A percentile compares a stretch with the other conserved stretches of the same genome.
Evolutionary conservation across 2,797 vertebrate species (phyloP).

Genomic region (Sternotherus odoratus): DNA sequence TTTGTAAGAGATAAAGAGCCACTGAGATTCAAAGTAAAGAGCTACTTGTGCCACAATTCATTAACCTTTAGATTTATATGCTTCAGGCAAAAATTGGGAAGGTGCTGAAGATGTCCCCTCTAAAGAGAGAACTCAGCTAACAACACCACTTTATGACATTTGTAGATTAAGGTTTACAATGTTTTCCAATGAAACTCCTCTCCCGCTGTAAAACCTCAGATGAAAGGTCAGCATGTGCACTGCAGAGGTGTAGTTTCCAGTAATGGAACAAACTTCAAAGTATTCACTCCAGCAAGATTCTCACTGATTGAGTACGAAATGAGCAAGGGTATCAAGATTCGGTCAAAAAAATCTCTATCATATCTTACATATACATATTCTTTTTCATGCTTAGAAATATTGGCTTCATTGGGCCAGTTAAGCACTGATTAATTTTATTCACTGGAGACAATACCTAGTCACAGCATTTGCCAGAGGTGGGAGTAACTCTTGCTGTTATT

Average conservation of each 20-base stretch:
- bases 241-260: neutral
- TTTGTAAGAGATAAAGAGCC: neutral
- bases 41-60: neutral
- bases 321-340: neutral
- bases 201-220: neutral
- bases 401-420: neutral
- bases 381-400: neutral
- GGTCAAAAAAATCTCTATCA: neutral
- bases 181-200: neutral
- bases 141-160: neutral
- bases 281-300: neutral
- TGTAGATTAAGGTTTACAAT: neutral
- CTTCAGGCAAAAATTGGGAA: neutral
- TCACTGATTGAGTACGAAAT: neutral
- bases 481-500: neutral
- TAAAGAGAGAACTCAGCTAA: neutral
- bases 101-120: neutral
- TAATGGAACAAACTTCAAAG: neutral
- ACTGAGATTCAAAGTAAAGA: constrained; percentile 7
- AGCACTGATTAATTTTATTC: neutral
- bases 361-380: neutral
- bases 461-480: neutral
- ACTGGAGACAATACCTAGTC: neutral
- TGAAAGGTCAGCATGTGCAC: neutral
- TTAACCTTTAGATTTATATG: neutral